Evolutionary conservation across 2,113 vertebrate species (phyloP), one percentile per base, ranked within the genome.

Genomic region (Kryptolebias marmoratus): DNA sequence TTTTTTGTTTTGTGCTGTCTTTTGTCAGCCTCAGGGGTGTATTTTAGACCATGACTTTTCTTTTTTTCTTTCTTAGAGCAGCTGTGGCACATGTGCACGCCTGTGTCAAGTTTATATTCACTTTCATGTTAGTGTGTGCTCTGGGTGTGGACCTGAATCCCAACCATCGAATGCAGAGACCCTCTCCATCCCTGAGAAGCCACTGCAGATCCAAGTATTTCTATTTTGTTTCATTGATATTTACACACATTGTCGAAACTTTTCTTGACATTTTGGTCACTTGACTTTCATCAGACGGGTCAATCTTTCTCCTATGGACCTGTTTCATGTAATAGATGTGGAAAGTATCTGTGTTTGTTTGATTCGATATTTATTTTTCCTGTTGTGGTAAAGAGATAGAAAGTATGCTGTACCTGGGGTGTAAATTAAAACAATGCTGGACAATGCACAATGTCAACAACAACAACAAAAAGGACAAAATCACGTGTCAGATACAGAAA

Each of bases 81-180:
- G 31, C 31, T 56, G 44, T 18, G 32, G 32, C 32, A 30, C 10
- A 54, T 64, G 64, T 44, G 11, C 32, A 36, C 32, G 32, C 32
- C 7, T 16, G 31, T 27, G n/a, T 14, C 13, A 31, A 47, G 10
- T 63, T 13, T 11, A 16, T 48, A 28, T 11, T 11, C 22, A 11
- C 16, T 2, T 49, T 18, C 47, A 31, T 47, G 28, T n/a, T 31
- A 27, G 16, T 49, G 56, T n/a, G 11, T n/a, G 11, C 44, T 18
- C 18, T 73, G 69, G 62, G 68, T 50, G 67, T 59, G 71, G 63
- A 64, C 42, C 39, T 64, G 10, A 71, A 64, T 56, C 53, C 52
- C 36, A 16, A 52, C 44, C 71, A 59, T 31, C 62, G 53, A 67
- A 30, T 18, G 12, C 36, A 16, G 61, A 77, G 71, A 79, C 55